Percentiles rank a stretch among this genome's conserved stretches.
Conservation (phyloP, 35 echinoderm and acorn worm species). For the Anneissia japonica region DNA sequence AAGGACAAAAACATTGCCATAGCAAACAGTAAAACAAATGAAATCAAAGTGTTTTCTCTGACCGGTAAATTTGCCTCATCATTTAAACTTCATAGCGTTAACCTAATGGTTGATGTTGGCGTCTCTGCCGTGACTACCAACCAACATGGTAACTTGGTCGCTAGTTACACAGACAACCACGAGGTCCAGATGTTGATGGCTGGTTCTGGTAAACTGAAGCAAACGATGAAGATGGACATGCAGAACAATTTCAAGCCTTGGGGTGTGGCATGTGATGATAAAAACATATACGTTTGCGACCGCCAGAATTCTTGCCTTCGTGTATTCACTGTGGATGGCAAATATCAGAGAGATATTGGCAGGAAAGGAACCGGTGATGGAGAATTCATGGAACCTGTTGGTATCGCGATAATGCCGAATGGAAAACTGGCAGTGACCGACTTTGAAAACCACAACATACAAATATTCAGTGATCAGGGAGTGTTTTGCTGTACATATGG, state of each 20-base stretch:
- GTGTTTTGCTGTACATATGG: slow-evolving; percentile 7
- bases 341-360: background rate
- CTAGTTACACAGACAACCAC: slow-evolving; percentile 19
- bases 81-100: background rate
- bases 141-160: background rate
- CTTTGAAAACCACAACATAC: slow-evolving; percentile 28
- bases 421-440: slow-evolving; percentile 28
- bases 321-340: background rate
- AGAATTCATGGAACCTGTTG: slow-evolving; percentile 7
- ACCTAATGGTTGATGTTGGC: background rate
- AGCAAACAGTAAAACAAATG: slow-evolving; percentile 16
- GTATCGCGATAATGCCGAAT: slow-evolving; percentile 18
- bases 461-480: background rate
- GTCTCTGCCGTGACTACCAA: background rate
- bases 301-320: slow-evolving; percentile 11
- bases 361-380: background rate
- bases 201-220: background rate
- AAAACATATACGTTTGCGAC: slow-evolving; percentile 28
- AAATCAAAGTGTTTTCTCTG: slow-evolving; percentile 28
- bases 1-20: slow-evolving; percentile 1
- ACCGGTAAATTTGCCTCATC: background rate
- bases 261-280: slow-evolving; percentile 16
- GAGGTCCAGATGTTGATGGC: background rate
- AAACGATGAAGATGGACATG: background rate
- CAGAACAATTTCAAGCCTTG: slow-evolving; percentile 19